A percentile compares a stretch with the other conserved stretches of the same genome.
Evolutionary conservation across 35 echinoderm and acorn worm species (phyloP).

Genomic region (Diadema setosum): DNA sequence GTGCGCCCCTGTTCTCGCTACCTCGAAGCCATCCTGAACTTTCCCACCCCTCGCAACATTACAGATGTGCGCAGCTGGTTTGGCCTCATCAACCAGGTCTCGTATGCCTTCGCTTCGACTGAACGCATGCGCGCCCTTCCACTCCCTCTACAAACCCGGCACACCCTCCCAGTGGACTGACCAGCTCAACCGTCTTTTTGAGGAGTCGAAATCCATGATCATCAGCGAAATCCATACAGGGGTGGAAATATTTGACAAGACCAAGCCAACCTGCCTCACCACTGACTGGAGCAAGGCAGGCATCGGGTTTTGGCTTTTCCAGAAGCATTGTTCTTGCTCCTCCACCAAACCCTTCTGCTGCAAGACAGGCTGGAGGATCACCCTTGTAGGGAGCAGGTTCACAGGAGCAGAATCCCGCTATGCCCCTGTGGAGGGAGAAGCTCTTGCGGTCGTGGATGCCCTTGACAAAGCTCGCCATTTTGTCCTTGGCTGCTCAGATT

Average conservation of each 20-base stretch:
- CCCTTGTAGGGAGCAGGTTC: constrained; percentile 18
- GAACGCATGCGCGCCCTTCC: constrained; percentile 12
- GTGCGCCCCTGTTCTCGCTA: constrained; percentile 14
- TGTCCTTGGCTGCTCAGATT: too few relatives aligned
- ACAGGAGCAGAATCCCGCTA: constrained; percentile 13
- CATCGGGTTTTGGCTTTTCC: constrained; percentile 35
- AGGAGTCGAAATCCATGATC: background rate
- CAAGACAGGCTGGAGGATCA: constrained; percentile 1
- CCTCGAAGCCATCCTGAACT: constrained; percentile 29
- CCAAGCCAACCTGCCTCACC: constrained; percentile 2
- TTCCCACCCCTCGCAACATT: constrained; percentile 21
- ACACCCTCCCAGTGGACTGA: background rate
- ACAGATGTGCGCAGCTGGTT: constrained; percentile 25
- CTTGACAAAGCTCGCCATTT: too few relatives aligned
- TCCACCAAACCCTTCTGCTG: background rate
- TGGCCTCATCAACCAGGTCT: constrained; percentile 43
- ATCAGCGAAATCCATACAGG: background rate
- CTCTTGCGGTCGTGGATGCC: constrained; percentile 9
- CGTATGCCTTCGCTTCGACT: constrained; percentile 4
- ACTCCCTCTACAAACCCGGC: background rate
- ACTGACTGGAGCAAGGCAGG: constrained; percentile 35
- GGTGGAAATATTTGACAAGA: constrained; percentile 37
- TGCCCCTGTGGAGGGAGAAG: constrained; percentile 6
- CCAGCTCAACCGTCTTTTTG: background rate
- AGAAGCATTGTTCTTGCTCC: constrained; percentile 34